Percentiles rank a stretch among this genome's conserved stretches.
Conservation (phyloP, 1,140 invertebrate species). For the Saccostrea cuccullata region DNA sequence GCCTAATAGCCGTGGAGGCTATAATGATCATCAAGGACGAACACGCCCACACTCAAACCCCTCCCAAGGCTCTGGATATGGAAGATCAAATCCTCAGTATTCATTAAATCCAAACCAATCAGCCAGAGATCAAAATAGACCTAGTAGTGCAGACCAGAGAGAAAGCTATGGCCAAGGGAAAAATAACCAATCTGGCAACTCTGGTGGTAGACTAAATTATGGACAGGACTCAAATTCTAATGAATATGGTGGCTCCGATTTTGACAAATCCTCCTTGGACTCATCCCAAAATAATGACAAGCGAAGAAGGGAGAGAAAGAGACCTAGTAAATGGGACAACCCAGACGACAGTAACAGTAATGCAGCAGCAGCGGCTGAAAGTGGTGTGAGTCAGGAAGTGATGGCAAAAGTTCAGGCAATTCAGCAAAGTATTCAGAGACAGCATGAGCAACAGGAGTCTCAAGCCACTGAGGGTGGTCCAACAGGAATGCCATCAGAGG, state of each 20-base stretch:
- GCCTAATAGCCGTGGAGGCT: slow-evolving; percentile 13
- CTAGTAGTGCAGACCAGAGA: slow-evolving; percentile 12
- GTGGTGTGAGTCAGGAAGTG: slow-evolving; percentile 56
- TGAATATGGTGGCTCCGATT: slow-evolving; percentile 19
- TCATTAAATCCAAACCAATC: slow-evolving; percentile 3
- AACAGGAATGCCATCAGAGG: slow-evolving; percentile 3
- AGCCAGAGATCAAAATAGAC: neutral
- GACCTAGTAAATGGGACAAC: slow-evolving; percentile 68
- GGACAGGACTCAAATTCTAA: slow-evolving; percentile 45
- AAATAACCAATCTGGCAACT: neutral
- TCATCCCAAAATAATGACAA: slow-evolving; percentile 52
- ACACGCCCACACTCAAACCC: neutral
- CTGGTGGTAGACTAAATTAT: slow-evolving; percentile 1
- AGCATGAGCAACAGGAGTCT: slow-evolving; percentile 31
- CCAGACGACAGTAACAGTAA: slow-evolving; percentile 50
- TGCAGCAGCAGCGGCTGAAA: slow-evolving; percentile 54
- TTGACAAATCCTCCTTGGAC: neutral
- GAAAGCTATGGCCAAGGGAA: slow-evolving; percentile 41
- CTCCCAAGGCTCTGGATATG: neutral
- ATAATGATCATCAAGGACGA: neutral
- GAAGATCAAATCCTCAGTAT: slow-evolving; percentile 9
- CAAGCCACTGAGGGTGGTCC: slow-evolving; percentile 5
- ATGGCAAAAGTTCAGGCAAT: slow-evolving; percentile 44
- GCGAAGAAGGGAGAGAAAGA: slow-evolving; percentile 60
- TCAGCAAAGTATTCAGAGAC: slow-evolving; percentile 42